Evolutionary conservation across 2,113 vertebrate species (phyloP).

Genomic region (Hipposideros armiger): DNA sequence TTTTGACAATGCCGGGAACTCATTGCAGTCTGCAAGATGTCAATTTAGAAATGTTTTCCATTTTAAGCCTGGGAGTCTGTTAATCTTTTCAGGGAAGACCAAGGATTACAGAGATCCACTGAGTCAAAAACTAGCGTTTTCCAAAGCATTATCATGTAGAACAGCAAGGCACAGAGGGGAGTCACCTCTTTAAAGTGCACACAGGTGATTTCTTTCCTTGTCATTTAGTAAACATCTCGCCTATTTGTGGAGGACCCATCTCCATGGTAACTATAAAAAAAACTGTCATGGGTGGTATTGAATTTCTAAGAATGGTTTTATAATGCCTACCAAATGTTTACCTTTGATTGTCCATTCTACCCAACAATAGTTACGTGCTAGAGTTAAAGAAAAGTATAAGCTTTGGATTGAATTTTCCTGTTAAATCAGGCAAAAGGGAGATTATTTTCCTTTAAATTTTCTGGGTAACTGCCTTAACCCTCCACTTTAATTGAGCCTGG

Average conservation of each 20-base stretch:
- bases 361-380: neutral
- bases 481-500: conserved; percentile 57
- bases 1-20: neutral
- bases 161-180: neutral
- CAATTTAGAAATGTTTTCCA: conserved; percentile 33
- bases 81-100: neutral
- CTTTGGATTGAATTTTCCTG: neutral
- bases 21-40: neutral
- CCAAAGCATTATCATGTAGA: neutral
- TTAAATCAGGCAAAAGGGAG: conserved; percentile 56
- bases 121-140: neutral
- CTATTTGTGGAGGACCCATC: neutral
- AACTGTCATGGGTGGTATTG: conserved; percentile 12
- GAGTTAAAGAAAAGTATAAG: conserved; percentile 31
- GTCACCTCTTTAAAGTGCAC: neutral
- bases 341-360: neutral
- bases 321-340: conserved; percentile 48
- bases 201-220: conserved; percentile 10
- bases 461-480: conserved; percentile 28
- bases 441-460: conserved; percentile 64
- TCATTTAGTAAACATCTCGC: conserved; percentile 54
- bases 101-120: neutral
- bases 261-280: conserved; percentile 9
- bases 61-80: neutral
- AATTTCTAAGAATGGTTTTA: conserved; percentile 57